Evolutionary conservation across 2,113 vertebrate species (phyloP).

Genomic region (Tringa solitaria): DNA sequence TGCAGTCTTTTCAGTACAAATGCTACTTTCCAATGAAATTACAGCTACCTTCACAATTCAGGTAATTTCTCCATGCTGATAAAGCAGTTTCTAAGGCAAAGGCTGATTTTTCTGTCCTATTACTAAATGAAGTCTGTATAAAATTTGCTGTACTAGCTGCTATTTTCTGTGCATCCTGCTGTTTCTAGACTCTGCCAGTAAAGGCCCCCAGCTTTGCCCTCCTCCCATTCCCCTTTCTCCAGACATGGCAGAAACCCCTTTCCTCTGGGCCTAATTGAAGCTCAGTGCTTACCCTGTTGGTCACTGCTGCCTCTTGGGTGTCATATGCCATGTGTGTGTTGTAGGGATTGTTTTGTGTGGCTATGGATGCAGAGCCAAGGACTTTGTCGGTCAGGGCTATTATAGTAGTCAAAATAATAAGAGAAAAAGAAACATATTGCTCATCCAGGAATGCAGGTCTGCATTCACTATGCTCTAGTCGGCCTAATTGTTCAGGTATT

Average conservation of each 20-base stretch:
- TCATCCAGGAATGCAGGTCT: constrained; percentile 65
- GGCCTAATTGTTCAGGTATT: constrained; percentile 48
- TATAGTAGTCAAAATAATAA: constrained; percentile 57
- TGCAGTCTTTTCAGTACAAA: background rate
- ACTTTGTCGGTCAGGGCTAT: constrained; percentile 72
- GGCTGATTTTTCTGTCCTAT: background rate
- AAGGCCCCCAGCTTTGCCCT: constrained; percentile 73
- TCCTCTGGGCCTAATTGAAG: constrained; percentile 77
- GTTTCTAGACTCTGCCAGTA: constrained; percentile 80
- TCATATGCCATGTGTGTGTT: constrained; percentile 80
- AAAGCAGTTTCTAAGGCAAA: background rate
- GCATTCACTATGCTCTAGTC: constrained; percentile 41
- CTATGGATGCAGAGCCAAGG: constrained; percentile 59
- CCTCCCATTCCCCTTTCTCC: constrained; percentile 78
- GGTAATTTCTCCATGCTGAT: background rate
- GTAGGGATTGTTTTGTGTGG: constrained; percentile 59
- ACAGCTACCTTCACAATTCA: background rate
- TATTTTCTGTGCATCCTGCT: constrained; percentile 75
- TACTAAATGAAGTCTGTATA: constrained; percentile 26
- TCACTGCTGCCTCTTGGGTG: constrained; percentile 74
- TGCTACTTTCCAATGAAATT: background rate
- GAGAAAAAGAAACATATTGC: constrained; percentile 57
- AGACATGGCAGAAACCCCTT: constrained; percentile 70
- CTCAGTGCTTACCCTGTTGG: constrained; percentile 75
- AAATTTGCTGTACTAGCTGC: constrained; percentile 17